These are phyloP conservation scores for Anguilla japonica DNA, from an alignment of 2,113 vertebrate genomes.

Conservation along the genomic window DNA sequence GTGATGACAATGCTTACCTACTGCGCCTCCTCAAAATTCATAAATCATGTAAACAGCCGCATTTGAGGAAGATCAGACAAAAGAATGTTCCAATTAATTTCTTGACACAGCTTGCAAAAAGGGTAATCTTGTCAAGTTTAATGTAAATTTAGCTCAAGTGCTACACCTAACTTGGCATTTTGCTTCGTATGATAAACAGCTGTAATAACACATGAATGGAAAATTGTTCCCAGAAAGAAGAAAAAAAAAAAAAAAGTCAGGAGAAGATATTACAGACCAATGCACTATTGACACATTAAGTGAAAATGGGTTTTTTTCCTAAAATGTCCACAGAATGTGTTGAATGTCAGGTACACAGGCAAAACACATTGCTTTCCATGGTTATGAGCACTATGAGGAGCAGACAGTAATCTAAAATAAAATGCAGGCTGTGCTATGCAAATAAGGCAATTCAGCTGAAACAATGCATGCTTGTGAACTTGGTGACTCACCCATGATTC, in stretches of 20 bases:
- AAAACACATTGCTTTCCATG: neutral
- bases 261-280: neutral
- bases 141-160: neutral
- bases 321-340: neutral
- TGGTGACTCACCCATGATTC: no score
- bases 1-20: neutral
- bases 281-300: neutral
- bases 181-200: neutral
- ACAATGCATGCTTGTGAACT: no score
- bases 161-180: neutral
- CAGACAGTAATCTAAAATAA: neutral
- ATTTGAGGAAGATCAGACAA: neutral
- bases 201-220: neutral
- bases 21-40: neutral
- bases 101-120: neutral
- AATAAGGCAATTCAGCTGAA: no score
- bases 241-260: neutral
- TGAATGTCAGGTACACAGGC: neutral
- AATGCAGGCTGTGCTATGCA: neutral
- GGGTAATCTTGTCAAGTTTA: constrained; percentile 9
- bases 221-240: neutral
- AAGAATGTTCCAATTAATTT: constrained; percentile 1
- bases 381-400: neutral
- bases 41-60: neutral
- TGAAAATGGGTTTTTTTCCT: neutral